Percentiles rank a stretch among this genome's conserved stretches.
Conservation (phyloP, 2,888 invertebrate species). For the Bibio marci region DNA sequence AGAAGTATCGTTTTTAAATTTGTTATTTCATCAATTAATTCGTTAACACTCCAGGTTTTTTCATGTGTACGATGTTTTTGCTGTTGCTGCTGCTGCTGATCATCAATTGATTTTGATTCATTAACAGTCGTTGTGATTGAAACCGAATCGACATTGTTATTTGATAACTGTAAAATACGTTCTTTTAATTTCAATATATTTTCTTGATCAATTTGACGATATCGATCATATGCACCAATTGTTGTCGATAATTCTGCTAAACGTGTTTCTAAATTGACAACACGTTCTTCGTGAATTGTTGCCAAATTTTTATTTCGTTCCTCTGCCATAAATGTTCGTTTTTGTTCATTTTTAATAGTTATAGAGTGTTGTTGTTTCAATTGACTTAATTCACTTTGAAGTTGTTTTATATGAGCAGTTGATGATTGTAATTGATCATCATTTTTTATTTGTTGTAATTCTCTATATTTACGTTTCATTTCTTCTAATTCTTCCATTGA, state of each 20-base stretch:
- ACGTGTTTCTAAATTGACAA: constrained; percentile 54
- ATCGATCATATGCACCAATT: constrained; percentile 58
- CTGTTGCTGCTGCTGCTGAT: background rate
- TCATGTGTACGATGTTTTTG: constrained; percentile 20
- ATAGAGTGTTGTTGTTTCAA: constrained; percentile 55
- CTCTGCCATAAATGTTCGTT: constrained; percentile 52
- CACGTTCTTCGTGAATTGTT: constrained; percentile 56
- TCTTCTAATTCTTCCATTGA: constrained; percentile 49
- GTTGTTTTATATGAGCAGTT: constrained; percentile 32
- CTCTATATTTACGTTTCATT: constrained; percentile 41
- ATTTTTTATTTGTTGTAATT: constrained; percentile 24
- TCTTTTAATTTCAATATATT: constrained; percentile 44
- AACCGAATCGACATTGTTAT: background rate
- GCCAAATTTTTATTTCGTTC: constrained; percentile 49
- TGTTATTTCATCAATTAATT: constrained; percentile 44
- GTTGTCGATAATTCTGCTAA: constrained; percentile 63
- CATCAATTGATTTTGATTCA: background rate
- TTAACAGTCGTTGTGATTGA: constrained; percentile 1
- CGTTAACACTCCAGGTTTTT: constrained; percentile 29
- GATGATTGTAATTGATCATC: constrained; percentile 30
- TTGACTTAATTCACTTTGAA: constrained; percentile 55
- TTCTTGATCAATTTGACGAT: constrained; percentile 52
- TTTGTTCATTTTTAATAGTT: constrained; percentile 56
- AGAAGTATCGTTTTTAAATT: constrained; percentile 42
- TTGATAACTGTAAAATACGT: constrained; percentile 18